Percentiles rank a stretch among this genome's conserved stretches.
phyloP scores from a whole-genome alignment of 2,113 vertebrate species.

The Hepsetus odoe region DNA sequence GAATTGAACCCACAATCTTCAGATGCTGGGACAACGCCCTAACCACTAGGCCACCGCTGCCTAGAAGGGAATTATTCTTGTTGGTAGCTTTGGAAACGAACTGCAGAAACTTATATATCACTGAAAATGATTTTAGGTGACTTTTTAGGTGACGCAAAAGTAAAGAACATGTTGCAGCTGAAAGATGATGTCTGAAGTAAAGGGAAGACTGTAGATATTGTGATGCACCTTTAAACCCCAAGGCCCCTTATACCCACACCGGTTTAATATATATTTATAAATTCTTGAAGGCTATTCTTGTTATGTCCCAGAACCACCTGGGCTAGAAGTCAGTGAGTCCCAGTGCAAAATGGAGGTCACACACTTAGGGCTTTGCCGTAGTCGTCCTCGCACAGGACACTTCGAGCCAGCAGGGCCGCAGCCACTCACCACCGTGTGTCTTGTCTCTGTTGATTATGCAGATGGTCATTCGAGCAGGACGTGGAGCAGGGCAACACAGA shows the following conservation, averaged over 20 bases:
- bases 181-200: too few relatives aligned
- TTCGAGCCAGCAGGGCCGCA: slow-evolving; percentile 45
- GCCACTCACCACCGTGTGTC: slow-evolving; percentile 76
- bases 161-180: too few relatives aligned
- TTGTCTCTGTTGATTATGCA: slow-evolving; percentile 78
- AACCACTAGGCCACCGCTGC: too few relatives aligned
- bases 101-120: neutral
- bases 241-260: too few relatives aligned
- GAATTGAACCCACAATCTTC: too few relatives aligned
- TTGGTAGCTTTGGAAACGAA: neutral
- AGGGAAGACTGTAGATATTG: too few relatives aligned
- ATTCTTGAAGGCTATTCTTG: neutral
- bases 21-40: too few relatives aligned
- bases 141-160: too few relatives aligned
- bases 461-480: slow-evolving; percentile 95
- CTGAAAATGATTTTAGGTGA: too few relatives aligned
- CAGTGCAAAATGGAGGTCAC: slow-evolving; percentile 23
- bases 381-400: slow-evolving; percentile 1
- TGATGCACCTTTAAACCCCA: too few relatives aligned
- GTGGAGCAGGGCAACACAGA: slow-evolving; percentile 96
- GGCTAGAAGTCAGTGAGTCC: slow-evolving; percentile 11
- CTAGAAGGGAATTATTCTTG: neutral
- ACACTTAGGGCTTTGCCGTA: neutral
- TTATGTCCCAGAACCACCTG: neutral
- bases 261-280: neutral